Conservation (phyloP, 2,113 vertebrate species). For the Brachypteracias leptosomus region DNA sequence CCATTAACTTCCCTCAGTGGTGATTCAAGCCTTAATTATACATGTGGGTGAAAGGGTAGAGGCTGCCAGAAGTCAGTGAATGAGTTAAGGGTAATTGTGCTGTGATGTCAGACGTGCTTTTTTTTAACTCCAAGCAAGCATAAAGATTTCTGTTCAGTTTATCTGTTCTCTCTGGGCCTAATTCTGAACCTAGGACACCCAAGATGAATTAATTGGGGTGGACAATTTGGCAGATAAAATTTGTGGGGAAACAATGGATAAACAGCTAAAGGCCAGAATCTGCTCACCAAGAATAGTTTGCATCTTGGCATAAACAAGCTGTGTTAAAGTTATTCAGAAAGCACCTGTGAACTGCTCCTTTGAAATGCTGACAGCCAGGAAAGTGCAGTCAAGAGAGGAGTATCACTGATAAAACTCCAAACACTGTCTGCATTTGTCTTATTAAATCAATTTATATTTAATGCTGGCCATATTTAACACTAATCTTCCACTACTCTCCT, state of each 20-base stretch:
- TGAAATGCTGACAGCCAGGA: neutral
- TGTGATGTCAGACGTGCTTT: neutral
- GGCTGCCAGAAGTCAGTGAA: conserved; percentile 2
- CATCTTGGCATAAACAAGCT: neutral
- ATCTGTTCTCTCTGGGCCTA: neutral
- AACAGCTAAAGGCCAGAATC: neutral
- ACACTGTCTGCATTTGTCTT: neutral
- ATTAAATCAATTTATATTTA: neutral
- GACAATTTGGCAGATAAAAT: neutral
- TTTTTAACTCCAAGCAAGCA: neutral
- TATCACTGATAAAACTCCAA: neutral
- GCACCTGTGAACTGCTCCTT: neutral
- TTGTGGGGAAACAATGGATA: neutral
- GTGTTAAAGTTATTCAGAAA: neutral
- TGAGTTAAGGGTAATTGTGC: neutral
- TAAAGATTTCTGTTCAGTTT: neutral
- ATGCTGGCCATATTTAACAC: neutral
- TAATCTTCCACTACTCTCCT: neutral
- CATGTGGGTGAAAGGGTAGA: neutral
- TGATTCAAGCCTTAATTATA: neutral
- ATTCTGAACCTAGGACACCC: neutral
- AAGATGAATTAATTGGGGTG: neutral
- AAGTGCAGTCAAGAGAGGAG: neutral
- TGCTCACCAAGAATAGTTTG: neutral
- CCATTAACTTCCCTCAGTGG: neutral